These are phyloP conservation scores for Dioctria rufipes DNA, from an alignment of 2,888 invertebrate genomes.

Conservation along the genomic window DNA sequence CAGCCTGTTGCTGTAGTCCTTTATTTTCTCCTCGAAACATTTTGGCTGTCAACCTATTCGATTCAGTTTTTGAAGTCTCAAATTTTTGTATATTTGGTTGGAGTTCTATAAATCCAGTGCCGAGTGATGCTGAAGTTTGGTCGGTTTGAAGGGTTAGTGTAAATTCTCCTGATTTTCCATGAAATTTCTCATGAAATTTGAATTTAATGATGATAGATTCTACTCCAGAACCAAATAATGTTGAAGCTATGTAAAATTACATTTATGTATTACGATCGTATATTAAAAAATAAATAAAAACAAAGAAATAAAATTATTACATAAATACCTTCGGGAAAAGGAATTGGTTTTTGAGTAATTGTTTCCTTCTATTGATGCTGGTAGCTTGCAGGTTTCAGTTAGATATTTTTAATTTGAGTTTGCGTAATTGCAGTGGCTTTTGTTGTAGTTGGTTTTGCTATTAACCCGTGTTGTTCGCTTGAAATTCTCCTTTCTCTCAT, in stretches of 20 bases:
- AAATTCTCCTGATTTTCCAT: neutral
- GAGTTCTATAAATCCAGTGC: neutral
- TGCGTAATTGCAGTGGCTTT: slow-evolving; percentile 60
- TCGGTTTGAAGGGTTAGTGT: neutral
- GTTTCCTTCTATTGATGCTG: neutral
- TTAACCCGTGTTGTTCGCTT: slow-evolving; percentile 57
- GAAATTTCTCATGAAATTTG: neutral
- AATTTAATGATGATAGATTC: neutral
- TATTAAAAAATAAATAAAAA: neutral
- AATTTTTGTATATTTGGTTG: neutral
- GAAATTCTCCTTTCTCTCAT: slow-evolving; percentile 62
- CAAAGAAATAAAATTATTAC: no score
- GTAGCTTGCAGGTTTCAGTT: slow-evolving; percentile 21
- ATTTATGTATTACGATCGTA: neutral
- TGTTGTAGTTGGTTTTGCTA: slow-evolving; percentile 63
- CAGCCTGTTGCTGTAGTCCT: neutral
- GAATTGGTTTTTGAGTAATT: neutral
- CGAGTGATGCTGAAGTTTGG: neutral
- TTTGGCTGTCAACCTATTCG: neutral
- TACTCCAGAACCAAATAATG: neutral
- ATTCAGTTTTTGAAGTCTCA: neutral
- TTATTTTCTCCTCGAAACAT: neutral
- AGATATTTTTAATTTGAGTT: slow-evolving; percentile 27
- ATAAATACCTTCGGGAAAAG: neutral
- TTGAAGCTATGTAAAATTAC: neutral